These are phyloP conservation scores for Nyctibius bracteatus DNA, from an alignment of 2,113 vertebrate species.

Conservation along the genomic window DNA sequence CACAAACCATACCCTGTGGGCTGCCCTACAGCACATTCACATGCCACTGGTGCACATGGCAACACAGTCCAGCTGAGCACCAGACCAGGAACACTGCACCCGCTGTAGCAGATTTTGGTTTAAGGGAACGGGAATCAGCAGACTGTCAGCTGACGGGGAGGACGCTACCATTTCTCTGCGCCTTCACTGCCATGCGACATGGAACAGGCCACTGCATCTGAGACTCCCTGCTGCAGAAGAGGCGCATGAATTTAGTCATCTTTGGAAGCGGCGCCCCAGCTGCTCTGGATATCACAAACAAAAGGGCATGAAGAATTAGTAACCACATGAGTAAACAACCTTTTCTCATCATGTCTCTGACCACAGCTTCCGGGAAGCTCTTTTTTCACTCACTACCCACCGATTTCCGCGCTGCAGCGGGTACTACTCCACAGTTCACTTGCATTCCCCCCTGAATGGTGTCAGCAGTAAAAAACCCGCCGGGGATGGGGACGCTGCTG, in stretches of 20 bases:
- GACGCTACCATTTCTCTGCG: neutral
- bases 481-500: neutral
- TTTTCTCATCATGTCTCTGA: neutral
- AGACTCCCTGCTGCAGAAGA: neutral
- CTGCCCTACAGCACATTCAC: rapidly evolving
- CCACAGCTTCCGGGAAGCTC: neutral
- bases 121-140: neutral
- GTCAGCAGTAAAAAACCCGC: neutral
- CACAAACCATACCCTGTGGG: neutral
- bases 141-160: constrained; percentile 18
- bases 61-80: neutral
- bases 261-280: neutral
- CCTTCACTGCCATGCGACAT: neutral
- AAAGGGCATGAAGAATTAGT: neutral
- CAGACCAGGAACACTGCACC: rapidly evolving
- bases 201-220: neutral
- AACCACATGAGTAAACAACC: neutral
- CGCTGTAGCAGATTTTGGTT: neutral
- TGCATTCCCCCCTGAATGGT: rapidly evolving
- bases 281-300: neutral
- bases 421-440: neutral
- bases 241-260: neutral
- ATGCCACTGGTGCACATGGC: rapidly evolving
- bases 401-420: neutral
- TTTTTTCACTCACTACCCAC: neutral